These are phyloP conservation scores for Stigmatopora argus DNA, from an alignment of 2,113 vertebrate genomes.

Conservation along the genomic window DNA sequence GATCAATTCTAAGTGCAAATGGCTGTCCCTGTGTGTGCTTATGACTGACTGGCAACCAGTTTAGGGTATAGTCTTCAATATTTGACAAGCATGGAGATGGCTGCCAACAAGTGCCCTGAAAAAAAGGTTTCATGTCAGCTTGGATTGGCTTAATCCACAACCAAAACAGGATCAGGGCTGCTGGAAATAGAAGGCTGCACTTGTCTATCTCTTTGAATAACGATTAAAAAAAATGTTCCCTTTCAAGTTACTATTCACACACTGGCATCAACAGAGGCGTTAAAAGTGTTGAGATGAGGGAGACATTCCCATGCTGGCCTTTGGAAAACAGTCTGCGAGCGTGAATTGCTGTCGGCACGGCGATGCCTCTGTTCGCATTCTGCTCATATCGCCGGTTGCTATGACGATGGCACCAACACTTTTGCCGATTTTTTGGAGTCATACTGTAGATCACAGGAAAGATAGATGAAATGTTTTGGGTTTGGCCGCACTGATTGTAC, in stretches of 20 bases:
- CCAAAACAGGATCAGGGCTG: neutral
- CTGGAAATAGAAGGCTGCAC: neutral
- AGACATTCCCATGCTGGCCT: neutral
- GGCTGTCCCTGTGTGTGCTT: no score
- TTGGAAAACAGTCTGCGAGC: slow-evolving; percentile 1
- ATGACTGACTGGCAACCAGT: no score
- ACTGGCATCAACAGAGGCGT: neutral
- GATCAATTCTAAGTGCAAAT: no score
- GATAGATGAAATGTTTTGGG: neutral
- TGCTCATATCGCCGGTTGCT: slow-evolving; percentile 63
- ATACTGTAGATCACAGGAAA: slow-evolving; percentile 60
- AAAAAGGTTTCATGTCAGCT: neutral
- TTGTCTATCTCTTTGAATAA: neutral
- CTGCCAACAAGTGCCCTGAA: no score
- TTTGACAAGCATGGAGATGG: no score
- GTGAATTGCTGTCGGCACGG: slow-evolving; percentile 31
- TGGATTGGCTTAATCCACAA: neutral
- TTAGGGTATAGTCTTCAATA: no score
- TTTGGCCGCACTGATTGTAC: no score
- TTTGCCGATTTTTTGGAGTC: slow-evolving; percentile 64
- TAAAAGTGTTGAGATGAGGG: neutral
- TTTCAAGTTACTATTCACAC: neutral
- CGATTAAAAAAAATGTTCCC: neutral
- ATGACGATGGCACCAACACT: slow-evolving; percentile 70
- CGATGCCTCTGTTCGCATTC: slow-evolving; percentile 40